Base-by-base conservation (phyloP, 2,113 vertebrate genomes). In the Syngnathus floridae region DNA sequence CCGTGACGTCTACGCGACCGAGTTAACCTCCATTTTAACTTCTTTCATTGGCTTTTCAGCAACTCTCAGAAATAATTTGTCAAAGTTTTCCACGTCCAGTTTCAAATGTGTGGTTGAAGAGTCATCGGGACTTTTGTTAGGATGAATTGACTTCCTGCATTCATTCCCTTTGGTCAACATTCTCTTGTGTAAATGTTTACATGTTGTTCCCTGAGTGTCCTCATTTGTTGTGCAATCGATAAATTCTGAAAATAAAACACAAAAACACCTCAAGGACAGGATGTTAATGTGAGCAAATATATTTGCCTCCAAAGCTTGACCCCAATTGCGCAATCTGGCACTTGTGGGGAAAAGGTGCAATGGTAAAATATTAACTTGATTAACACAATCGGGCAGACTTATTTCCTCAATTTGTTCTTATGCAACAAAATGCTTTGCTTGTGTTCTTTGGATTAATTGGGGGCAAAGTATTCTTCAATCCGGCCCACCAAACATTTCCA, bases 301-400 rank as follows among this genome's bases (percentile, higher is more conserved):
- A 40, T 5, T 45, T 13, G 8, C 62, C 66, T 71, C 41, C 35
- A 16, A 37, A 12, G 62, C n/a, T 4, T 5, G 21, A 38, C 19
- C 1, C 8, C n/a, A 38, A 11, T 37, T 69, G 5, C 37, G n/a
- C 43, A 72, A 52, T 72, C 4, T 12, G 12, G 21, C 36, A 37
- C 56, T n/a, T 49, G 45, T 45, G 1, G 26, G 38, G 9, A 22
- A 66, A 62, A 70, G 35, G 55, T 37, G 57, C 41, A 12, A 54
- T 52, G 11, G 69, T 73, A 14, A 73, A 81, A 52, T 62, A 74
- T 72, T 71, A 73, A 63, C 71, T 66, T 65, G 17, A 60, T 66
- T 21, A 66, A 58, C 45, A 63, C 1, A 62, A 10, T n/a, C 40
- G 52, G 48, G 41, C 10, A 57, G 7, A 43, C 2, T 14, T 61